phyloP scores from a whole-genome alignment of 2,888 invertebrate genomes.

The Epistrophella euchroma region DNA sequence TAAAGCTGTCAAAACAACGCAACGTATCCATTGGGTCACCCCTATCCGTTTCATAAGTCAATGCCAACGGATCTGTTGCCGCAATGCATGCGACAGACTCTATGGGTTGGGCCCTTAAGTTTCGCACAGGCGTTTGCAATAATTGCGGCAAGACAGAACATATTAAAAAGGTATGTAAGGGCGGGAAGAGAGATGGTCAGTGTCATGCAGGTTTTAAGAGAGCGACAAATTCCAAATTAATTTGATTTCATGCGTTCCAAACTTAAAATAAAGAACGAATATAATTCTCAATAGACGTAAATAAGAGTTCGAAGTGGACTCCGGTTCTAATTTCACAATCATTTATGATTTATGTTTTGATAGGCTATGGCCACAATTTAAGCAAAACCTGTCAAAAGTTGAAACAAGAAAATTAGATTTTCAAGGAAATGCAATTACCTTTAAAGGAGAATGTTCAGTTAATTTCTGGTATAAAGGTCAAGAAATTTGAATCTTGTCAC shows the following conservation, averaged over 20 bases:
- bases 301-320: conserved; percentile 51
- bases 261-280: too few species aligned
- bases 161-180: not conserved
- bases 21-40: too few species aligned
- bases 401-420: not conserved
- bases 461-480: conserved; percentile 14
- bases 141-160: not conserved
- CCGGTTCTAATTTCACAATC: conserved; percentile 43
- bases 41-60: too few species aligned
- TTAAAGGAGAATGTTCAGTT: conserved; percentile 2
- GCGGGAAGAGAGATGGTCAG: conserved; percentile 14
- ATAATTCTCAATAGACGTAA: too few species aligned
- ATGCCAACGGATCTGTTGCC: too few species aligned
- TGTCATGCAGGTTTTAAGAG: not conserved
- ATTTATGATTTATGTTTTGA: conserved; percentile 24
- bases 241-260: too few species aligned
- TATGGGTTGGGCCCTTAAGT: too few species aligned
- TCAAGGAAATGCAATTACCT: not conserved
- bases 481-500: not conserved
- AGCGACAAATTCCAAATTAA: not conserved
- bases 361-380: conserved; percentile 1
- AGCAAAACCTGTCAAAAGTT: not conserved
- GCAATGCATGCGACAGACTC: too few species aligned
- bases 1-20: too few species aligned
- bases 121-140: conserved; percentile 13